phyloP scores from a whole-genome alignment of 2,888 invertebrate genomes.

The Thyatira batis region DNA sequence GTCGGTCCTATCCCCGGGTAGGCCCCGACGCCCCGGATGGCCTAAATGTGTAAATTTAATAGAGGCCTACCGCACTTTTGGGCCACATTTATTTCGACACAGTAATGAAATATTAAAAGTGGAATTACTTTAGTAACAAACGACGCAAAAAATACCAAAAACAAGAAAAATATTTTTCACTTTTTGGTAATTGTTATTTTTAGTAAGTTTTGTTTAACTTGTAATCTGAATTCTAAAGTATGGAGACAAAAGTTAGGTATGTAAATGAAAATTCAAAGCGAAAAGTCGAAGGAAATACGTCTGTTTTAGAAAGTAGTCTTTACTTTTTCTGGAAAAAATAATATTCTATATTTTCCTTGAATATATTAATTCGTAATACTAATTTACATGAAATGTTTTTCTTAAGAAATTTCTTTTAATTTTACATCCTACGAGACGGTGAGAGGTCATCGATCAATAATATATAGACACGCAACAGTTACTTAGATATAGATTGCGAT shows the following conservation, averaged over 20 bases:
- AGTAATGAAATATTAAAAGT: not conserved
- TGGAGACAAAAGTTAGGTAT: not conserved
- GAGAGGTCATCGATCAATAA: no score
- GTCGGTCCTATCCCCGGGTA: not conserved
- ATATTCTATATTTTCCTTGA: not conserved
- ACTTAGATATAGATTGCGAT: no score
- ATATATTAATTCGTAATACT: not conserved
- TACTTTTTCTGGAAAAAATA: not conserved
- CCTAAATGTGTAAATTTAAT: slow-evolving; percentile 10
- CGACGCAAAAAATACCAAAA: not conserved
- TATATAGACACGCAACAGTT: no score
- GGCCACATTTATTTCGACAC: not conserved
- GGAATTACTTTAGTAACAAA: not conserved
- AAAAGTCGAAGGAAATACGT: not conserved
- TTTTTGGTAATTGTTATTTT: not conserved
- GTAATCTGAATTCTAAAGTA: not conserved
- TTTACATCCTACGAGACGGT: no score
- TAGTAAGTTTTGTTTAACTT: not conserved
- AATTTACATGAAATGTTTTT: not conserved
- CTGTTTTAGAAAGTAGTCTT: not conserved
- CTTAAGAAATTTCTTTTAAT: no score
- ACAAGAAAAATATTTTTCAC: not conserved
- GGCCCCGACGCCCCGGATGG: slow-evolving; percentile 5
- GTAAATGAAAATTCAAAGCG: not conserved
- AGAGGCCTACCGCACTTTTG: slow-evolving; percentile 1